Base-by-base conservation (phyloP, 1,140 invertebrate species). In the Telenomus remus region DNA sequence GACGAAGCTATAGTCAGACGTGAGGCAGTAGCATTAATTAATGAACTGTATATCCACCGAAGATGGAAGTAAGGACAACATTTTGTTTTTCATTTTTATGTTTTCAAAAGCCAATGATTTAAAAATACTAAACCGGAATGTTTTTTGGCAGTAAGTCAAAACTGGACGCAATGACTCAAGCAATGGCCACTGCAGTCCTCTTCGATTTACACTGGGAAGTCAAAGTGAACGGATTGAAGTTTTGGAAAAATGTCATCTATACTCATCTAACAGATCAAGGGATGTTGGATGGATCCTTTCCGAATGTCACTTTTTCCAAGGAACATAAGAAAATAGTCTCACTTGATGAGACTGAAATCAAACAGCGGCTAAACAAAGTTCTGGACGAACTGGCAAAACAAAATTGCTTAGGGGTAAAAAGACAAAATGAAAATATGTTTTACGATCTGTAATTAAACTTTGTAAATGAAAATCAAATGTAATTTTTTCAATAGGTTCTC, bases 141-240 rank as follows among this genome's bases (percentile, higher is more conserved):
- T 7, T 14, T 39, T 51, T 59, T 44, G 39, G 57, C 33, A 87
- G 86, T 14, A 87, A 83, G 72, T 34, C 73, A 49, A 76, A 76
- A 46, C 74, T 87, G 1, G 76, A 86, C 19, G 33, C 59, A n/a
- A 86, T 89, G 75, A 81, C 76, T 33, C 59, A 82, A 34, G 85
- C 89, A 4, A 92, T 95, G 89, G 89, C 90, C 2, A 85, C 89
- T 13, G 90, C 92, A 8, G 91, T 92, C 6, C 86, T 92, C 0
- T 89, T 89, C 4, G 94, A 95, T 84, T 89, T 95, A 44, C 92
- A 95, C 78, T 94, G 94, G 93, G 94, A 95, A 84, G 93, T 94
- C 0, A 94, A 94, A 82, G 78, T 92, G 0, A 91, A 90, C 50
- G 92, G 92, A 0, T 79, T 95, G 0, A 85, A 90, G 47, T 95